These are phyloP conservation scores for Isoperla grammatica DNA, from an alignment of 2,888 invertebrate genomes.

Conservation along the genomic window DNA sequence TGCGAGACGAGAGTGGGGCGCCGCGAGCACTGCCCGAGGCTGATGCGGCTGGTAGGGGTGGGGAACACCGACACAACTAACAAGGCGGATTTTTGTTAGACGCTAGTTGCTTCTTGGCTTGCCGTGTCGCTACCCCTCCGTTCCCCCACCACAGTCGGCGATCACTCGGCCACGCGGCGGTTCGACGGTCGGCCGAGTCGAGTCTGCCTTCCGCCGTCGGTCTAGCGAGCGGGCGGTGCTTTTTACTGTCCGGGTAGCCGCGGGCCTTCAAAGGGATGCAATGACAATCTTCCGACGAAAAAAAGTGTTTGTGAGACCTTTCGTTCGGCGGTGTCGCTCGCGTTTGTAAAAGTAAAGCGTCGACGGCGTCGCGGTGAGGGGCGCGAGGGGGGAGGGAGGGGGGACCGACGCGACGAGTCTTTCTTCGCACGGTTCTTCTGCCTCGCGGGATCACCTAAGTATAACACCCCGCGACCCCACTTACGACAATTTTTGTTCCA, in stretches of 20 bases:
- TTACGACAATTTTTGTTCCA: conserved; percentile 20
- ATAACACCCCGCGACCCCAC: conserved; percentile 27
- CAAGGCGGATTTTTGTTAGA: conserved; percentile 17
- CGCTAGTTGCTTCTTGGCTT: conserved; percentile 14
- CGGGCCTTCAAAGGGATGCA: conserved; percentile 29
- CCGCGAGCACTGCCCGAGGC: conserved; percentile 3
- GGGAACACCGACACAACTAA: conserved; percentile 11
- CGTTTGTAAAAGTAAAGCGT: conserved; percentile 25
- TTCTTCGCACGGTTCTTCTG: conserved; percentile 19
- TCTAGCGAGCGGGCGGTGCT: conserved; percentile 1
- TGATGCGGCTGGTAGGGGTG: not conserved
- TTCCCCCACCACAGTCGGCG: not conserved
- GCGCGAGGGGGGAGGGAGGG: conserved; percentile 16
- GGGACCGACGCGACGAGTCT: conserved; percentile 35
- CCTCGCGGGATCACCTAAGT: conserved; percentile 23
- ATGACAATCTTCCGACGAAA: conserved; percentile 12
- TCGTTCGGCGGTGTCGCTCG: conserved; percentile 23
- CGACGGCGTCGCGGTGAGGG: conserved; percentile 25
- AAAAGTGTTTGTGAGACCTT: conserved; percentile 23
- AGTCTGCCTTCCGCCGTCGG: not conserved
- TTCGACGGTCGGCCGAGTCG: no score
- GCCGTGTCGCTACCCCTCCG: conserved; percentile 10
- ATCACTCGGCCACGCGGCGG: no score
- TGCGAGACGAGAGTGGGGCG: not conserved
- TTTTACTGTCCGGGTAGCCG: conserved; percentile 17